Conservation (phyloP, 2,113 vertebrate genomes). For the Neomonachus schauinslandi region DNA sequence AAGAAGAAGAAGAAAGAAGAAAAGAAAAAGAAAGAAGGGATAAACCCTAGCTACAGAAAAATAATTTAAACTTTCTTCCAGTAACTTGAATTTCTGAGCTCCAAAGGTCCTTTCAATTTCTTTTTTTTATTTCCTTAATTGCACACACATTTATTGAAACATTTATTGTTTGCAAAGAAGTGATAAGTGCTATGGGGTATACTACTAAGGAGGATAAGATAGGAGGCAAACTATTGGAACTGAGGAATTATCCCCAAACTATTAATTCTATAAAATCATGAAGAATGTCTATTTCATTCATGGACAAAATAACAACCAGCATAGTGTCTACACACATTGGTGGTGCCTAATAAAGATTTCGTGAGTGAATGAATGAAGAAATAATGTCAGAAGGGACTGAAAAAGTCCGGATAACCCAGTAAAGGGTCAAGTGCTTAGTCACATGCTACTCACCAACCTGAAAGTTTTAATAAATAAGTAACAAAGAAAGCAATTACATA, state of each 20-base stretch:
- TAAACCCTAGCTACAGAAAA: background rate
- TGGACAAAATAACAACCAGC: background rate
- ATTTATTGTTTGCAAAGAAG: background rate
- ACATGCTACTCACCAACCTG: conserved; percentile 21
- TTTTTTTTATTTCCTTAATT: background rate
- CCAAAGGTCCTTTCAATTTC: background rate
- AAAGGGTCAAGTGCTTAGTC: background rate
- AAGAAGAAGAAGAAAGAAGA: background rate
- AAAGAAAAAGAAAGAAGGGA: background rate
- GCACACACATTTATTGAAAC: background rate
- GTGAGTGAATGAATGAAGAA: background rate
- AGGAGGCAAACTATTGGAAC: background rate
- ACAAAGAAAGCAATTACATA: background rate
- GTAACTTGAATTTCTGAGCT: conserved; percentile 26
- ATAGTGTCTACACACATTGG: background rate
- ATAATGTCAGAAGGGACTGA: background rate
- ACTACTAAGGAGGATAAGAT: background rate
- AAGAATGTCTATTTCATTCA: background rate
- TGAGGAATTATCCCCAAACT: background rate
- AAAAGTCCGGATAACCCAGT: conserved; percentile 23
- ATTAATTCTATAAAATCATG: background rate
- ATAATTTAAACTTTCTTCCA: background rate
- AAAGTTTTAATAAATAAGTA: conserved; percentile 51
- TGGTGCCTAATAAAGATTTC: background rate
- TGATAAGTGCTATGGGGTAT: background rate